These are phyloP conservation scores for Mesembrinibis cayennensis DNA, from an alignment of 2,113 vertebrate genomes.

Conservation along the genomic window DNA sequence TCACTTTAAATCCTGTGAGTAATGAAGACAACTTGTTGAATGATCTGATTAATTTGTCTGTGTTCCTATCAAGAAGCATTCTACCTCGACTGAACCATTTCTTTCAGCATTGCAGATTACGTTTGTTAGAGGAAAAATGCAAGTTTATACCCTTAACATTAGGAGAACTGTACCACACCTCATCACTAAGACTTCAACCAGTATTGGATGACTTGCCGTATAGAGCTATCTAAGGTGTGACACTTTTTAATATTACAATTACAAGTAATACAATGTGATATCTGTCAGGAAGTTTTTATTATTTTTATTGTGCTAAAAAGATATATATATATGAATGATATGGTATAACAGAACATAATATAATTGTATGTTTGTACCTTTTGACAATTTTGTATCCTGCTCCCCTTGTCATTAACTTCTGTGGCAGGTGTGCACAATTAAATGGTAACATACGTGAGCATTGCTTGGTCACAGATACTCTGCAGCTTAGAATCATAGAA, in stretches of 20 bases:
- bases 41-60: neutral
- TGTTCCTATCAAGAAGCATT: neutral
- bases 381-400: neutral
- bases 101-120: too few species aligned
- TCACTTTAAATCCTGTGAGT: neutral
- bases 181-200: neutral
- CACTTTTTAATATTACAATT: rapidly evolving
- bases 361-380: neutral
- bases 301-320: neutral
- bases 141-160: neutral
- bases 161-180: neutral
- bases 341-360: neutral
- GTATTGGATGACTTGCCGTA: rapidly evolving
- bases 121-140: neutral
- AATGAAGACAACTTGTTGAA: neutral
- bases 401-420: neutral
- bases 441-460: rapidly evolving
- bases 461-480: neutral
- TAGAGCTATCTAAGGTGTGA: neutral
- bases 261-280: rapidly evolving
- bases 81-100: neutral
- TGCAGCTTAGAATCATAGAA: too few species aligned
- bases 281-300: rapidly evolving
- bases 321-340: neutral
- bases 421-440: rapidly evolving